These are phyloP conservation scores for Drosophila diplacantha DNA, from an alignment of 2,888 invertebrate species.

Conservation along the genomic window DNA sequence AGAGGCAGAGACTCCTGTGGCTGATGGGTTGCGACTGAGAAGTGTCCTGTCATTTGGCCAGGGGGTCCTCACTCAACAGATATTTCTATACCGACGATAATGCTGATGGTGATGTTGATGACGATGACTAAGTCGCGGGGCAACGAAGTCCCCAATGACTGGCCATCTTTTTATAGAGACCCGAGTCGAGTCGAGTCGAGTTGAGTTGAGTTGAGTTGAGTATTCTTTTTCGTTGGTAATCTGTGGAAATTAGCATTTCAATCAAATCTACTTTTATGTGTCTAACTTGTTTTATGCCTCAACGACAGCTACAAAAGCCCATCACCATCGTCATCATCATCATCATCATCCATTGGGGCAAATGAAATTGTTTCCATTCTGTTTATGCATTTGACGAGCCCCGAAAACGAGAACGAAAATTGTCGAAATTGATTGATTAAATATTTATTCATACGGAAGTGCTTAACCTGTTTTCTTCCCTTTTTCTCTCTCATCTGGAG, in stretches of 20 bases:
- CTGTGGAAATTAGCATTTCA: conserved; percentile 68
- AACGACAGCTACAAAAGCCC: conserved; percentile 37
- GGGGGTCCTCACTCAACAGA: conserved; percentile 22
- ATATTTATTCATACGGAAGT: conserved; percentile 53
- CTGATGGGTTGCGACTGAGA: conserved; percentile 28
- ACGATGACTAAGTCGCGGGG: conserved; percentile 30
- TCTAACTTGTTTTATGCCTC: conserved; percentile 66
- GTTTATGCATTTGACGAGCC: conserved; percentile 38
- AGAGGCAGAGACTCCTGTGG: conserved; percentile 25
- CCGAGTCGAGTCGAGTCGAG: conserved; percentile 20
- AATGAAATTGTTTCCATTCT: conserved; percentile 47
- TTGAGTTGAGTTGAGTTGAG: background rate
- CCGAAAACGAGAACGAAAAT: conserved; percentile 50
- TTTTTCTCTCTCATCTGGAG: conserved; percentile 10
- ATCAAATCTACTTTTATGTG: conserved; percentile 69
- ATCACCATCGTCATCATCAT: conserved; percentile 12
- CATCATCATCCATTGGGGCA: conserved; percentile 36
- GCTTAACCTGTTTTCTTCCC: conserved; percentile 44
- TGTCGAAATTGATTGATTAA: conserved; percentile 42
- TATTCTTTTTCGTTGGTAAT: conserved; percentile 28
- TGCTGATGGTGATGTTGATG: conserved; percentile 14
- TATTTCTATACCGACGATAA: conserved; percentile 17
- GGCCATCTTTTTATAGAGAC: conserved; percentile 20
- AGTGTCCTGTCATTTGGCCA: conserved; percentile 37
- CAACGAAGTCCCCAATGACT: conserved; percentile 17